A percentile compares a stretch with the other conserved stretches of the same genome.
Evolutionary conservation across 2,888 invertebrate genomes (phyloP).

Genomic region (Periphyllus acericola): DNA sequence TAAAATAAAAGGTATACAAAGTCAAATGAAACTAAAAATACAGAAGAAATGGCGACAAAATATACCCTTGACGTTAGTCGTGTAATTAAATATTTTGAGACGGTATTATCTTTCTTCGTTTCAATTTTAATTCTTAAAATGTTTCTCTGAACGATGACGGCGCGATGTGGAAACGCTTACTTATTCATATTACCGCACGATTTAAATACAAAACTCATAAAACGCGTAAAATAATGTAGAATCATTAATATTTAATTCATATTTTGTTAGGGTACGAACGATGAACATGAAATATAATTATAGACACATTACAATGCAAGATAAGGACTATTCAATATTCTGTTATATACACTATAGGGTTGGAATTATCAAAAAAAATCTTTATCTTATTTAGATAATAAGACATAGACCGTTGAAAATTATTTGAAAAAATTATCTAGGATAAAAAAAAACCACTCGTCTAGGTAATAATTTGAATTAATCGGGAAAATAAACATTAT

Average conservation of each 20-base stretch:
- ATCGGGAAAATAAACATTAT: no score
- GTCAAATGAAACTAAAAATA: background rate
- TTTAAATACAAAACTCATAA: background rate
- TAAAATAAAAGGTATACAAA: background rate
- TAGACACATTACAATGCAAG: background rate
- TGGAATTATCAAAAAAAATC: no score
- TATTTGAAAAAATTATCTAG: no score
- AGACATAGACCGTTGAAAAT: no score
- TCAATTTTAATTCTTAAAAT: constrained; percentile 7
- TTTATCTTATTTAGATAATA: no score
- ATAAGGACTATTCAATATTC: background rate
- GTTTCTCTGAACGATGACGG: background rate
- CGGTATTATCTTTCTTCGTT: background rate
- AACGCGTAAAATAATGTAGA: background rate
- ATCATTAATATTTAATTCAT: background rate
- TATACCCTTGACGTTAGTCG: background rate
- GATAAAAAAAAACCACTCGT: no score
- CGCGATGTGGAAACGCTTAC: background rate
- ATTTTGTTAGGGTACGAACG: background rate
- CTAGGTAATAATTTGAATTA: no score
- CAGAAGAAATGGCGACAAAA: background rate
- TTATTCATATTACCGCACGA: background rate
- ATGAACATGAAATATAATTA: background rate
- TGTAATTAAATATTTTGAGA: background rate
- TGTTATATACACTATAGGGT: no score